Evolutionary conservation across 2,113 vertebrate species (phyloP).

Genomic region (Gasterosteus aculeatus): DNA sequence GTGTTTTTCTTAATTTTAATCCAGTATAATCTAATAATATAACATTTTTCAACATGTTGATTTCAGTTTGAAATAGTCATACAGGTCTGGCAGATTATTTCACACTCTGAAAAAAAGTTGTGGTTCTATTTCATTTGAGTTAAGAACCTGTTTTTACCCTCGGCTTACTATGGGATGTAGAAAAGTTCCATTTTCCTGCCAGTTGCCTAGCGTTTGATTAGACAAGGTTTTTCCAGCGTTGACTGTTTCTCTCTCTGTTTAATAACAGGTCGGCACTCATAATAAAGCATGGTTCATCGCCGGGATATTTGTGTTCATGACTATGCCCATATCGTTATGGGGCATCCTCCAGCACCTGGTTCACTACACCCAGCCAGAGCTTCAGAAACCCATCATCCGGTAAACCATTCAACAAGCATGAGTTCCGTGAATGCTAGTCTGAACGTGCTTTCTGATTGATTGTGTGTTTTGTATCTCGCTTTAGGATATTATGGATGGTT

Average conservation of each 20-base stretch:
- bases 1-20: too few species aligned
- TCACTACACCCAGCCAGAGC: constrained; percentile 95
- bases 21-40: too few species aligned
- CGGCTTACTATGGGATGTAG: not conserved
- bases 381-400: constrained; percentile 99
- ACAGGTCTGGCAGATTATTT: not conserved
- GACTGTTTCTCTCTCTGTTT: constrained; percentile 21
- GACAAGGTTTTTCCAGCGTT: not conserved
- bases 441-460: not conserved
- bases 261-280: constrained; percentile 88
- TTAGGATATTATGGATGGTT: constrained; percentile 99
- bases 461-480: not conserved
- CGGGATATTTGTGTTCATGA: constrained; percentile 96
- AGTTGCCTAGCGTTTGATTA: not conserved
- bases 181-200: not conserved
- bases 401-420: constrained; percentile 57
- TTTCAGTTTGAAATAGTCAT: not conserved
- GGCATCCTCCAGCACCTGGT: constrained; percentile 97
- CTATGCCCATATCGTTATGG: constrained; percentile 96
- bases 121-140: not conserved
- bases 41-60: not conserved
- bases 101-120: too few species aligned
- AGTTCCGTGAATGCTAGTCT: not conserved
- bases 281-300: constrained; percentile 98
- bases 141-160: not conserved